A percentile compares a stretch with the other conserved stretches of the same genome.
phyloP scores from a whole-genome alignment of 2,113 vertebrate genomes.

The Meriones unguiculatus region DNA sequence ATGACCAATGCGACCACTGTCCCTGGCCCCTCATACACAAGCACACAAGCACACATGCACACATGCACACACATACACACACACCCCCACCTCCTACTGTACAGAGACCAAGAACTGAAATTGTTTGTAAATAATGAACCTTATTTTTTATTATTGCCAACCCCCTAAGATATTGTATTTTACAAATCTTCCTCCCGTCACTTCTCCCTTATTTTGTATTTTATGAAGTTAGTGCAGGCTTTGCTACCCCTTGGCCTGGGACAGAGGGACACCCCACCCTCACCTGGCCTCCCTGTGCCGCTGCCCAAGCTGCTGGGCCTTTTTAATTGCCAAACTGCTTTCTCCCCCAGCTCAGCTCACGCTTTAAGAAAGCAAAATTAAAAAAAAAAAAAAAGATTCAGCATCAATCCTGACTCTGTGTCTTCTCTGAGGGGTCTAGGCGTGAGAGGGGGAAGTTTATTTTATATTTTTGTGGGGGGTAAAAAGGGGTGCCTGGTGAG shows the following conservation, averaged over 20 bases:
- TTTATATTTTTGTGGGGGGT: neutral
- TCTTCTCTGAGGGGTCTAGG: conserved; percentile 64
- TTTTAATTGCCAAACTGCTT: conserved; percentile 79
- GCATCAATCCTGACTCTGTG: conserved; percentile 85
- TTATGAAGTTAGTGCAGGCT: conserved; percentile 90
- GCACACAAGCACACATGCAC: neutral
- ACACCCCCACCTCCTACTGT: conserved; percentile 80
- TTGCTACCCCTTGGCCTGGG: conserved; percentile 78
- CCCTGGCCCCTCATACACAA: neutral
- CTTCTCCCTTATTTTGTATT: conserved; percentile 90
- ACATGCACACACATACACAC: neutral
- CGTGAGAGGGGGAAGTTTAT: neutral
- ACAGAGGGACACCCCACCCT: conserved; percentile 55
- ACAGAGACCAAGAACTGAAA: conserved; percentile 91
- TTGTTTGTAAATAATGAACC: conserved; percentile 92
- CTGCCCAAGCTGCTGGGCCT: conserved; percentile 75
- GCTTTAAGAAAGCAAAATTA: conserved; percentile 91
- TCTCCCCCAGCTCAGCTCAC: conserved; percentile 85
- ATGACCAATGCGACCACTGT: conserved; percentile 82
- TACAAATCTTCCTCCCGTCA: conserved; percentile 86
- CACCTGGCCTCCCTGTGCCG: conserved; percentile 60
- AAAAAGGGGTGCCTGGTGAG: neutral
- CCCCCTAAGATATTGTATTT: conserved; percentile 92
- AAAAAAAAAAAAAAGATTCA: conserved; percentile 89
- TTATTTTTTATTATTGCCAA: conserved; percentile 91